These are phyloP conservation scores for Tachypleus tridentatus DNA, from an alignment of 1,140 invertebrate species.

Conservation along the genomic window DNA sequence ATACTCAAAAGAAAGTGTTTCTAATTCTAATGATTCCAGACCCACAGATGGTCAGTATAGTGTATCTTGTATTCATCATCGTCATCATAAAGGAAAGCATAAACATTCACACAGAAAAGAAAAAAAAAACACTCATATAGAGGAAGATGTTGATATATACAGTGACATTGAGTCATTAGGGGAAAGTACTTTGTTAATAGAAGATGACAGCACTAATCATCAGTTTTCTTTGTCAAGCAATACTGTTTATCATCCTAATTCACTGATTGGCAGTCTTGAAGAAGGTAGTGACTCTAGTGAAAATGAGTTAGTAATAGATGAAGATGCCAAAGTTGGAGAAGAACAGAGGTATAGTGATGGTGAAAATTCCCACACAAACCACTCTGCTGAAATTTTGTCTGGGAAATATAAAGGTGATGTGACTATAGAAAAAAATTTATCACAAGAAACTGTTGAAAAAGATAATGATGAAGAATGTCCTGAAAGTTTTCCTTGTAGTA, in stretches of 20 bases:
- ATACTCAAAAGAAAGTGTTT: too few relatives aligned
- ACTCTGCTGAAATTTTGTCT: too few relatives aligned
- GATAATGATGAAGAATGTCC: too few relatives aligned
- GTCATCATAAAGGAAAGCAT: too few relatives aligned
- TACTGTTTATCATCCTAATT: neutral
- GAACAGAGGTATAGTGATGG: neutral
- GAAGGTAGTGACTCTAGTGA: constrained; percentile 22
- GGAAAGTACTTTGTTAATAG: neutral
- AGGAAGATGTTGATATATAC: constrained; percentile 38
- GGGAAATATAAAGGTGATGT: too few relatives aligned
- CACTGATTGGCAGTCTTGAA: constrained; percentile 1
- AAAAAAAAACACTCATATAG: constrained; percentile 10
- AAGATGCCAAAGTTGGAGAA: constrained; percentile 8
- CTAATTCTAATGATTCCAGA: too few relatives aligned
- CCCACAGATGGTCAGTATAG: too few relatives aligned
- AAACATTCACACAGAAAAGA: neutral
- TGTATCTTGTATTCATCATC: too few relatives aligned
- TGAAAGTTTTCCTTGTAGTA: too few relatives aligned
- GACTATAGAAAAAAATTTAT: too few relatives aligned
- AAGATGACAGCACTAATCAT: neutral
- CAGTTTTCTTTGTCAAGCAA: neutral
- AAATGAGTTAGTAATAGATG: constrained; percentile 29
- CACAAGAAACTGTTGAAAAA: too few relatives aligned
- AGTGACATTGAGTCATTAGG: constrained; percentile 36
- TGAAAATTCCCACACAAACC: constrained; percentile 7